Conservation (phyloP, 2,888 invertebrate genomes). For the Troilus luridus region DNA sequence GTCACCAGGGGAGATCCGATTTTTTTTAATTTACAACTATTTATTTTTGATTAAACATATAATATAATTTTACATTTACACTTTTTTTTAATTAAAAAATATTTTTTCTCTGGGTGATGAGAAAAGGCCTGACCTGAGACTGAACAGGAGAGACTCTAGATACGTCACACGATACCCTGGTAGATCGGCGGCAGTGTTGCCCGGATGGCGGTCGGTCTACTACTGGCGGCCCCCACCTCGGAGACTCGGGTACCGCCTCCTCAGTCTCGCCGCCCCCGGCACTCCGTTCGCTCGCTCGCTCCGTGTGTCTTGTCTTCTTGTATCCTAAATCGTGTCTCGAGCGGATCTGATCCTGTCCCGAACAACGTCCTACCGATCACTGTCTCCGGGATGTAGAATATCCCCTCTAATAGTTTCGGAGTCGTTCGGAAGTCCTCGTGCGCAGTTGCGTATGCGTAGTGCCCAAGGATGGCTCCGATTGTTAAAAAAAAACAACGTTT, state of each 20-base stretch:
- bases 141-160: not conserved
- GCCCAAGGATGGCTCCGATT: not conserved
- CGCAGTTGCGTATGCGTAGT: slow-evolving; percentile 38
- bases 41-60: too few species aligned
- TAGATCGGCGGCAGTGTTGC: not conserved
- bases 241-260: not conserved
- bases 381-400: not conserved
- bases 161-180: not conserved
- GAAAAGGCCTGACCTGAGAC: not conserved
- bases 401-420: not conserved
- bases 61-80: too few species aligned
- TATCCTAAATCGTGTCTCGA: not conserved
- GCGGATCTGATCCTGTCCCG: not conserved
- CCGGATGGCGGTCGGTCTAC: not conserved
- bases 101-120: too few species aligned
- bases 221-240: slow-evolving; percentile 36
- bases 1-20: too few species aligned
- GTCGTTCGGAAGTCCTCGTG: not conserved
- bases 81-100: too few species aligned
- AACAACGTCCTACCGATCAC: not conserved
- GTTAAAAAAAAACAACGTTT: not conserved
- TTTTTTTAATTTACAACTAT: too few species aligned
- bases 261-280: slow-evolving; percentile 44
- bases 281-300: not conserved
- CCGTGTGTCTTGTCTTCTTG: not conserved